These are phyloP conservation scores for Calidris pugnax DNA, from an alignment of 2,113 vertebrate genomes.

Conservation along the genomic window DNA sequence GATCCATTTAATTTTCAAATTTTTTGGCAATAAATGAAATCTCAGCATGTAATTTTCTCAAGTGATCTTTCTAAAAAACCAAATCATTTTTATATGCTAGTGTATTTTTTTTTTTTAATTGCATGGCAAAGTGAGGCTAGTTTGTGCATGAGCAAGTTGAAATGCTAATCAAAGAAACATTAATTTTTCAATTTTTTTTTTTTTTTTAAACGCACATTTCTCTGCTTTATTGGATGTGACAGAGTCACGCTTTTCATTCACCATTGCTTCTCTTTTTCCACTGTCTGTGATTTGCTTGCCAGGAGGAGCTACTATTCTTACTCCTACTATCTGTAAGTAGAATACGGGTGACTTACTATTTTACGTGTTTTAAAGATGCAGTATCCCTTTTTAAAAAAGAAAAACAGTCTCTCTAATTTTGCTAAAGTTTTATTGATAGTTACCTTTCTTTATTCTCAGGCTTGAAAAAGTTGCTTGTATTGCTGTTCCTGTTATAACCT, in stretches of 20 bases:
- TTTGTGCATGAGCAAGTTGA: constrained; percentile 81
- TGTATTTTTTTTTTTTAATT: constrained; percentile 75
- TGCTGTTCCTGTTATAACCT: background rate
- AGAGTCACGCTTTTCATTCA: constrained; percentile 96
- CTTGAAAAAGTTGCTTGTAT: constrained; percentile 1
- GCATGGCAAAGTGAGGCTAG: constrained; percentile 84
- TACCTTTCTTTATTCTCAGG: background rate
- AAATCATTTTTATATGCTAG: constrained; percentile 75
- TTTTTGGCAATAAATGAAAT: constrained; percentile 73
- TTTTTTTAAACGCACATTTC: constrained; percentile 79
- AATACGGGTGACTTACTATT: constrained; percentile 84
- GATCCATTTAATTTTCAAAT: constrained; percentile 75
- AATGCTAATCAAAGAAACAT: constrained; percentile 78
- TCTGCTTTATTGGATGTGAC: constrained; percentile 90
- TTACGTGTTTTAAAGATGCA: constrained; percentile 93
- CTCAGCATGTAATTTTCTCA: constrained; percentile 80
- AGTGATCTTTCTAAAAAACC: constrained; percentile 65
- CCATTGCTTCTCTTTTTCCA: constrained; percentile 96
- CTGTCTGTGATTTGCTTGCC: constrained; percentile 99
- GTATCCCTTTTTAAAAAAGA: constrained; percentile 98
- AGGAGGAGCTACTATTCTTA: constrained; percentile 99
- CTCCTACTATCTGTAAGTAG: constrained; percentile 99
- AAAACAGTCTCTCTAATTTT: constrained; percentile 41
- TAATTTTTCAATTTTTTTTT: constrained; percentile 75
- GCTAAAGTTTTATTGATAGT: background rate